phyloP scores from a whole-genome alignment of 2,888 invertebrate species.

The Digitonthophagus gazella region DNA sequence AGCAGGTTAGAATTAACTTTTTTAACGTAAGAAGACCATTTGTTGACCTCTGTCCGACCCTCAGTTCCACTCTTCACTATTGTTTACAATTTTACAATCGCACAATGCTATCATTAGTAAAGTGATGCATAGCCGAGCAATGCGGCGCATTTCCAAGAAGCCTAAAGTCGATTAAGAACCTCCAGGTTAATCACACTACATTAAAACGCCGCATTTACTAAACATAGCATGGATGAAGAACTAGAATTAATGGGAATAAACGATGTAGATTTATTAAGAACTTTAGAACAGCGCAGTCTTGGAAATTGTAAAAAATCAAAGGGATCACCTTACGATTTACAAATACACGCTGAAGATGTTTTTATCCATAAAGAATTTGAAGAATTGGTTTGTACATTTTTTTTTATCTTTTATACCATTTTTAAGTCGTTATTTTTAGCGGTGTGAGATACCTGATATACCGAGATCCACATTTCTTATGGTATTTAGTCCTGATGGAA shows the following conservation, averaged over 20 bases:
- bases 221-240: conserved; percentile 20
- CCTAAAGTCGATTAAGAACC: not conserved
- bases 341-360: conserved; percentile 59
- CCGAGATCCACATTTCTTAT: conserved; percentile 81
- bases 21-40: not conserved
- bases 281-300: conserved; percentile 38
- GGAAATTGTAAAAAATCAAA: conserved; percentile 30
- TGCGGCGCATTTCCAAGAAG: not conserved
- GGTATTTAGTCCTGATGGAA: conserved; percentile 86
- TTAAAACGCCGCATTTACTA: not conserved
- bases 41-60: conserved; percentile 33
- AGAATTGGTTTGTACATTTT: conserved; percentile 55
- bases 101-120: conserved; percentile 4
- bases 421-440: conserved; percentile 50
- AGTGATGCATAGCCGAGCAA: not conserved
- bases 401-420: conserved; percentile 16
- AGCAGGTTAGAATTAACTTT: not conserved
- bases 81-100: conserved; percentile 24
- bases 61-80: conserved; percentile 18
- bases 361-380: conserved; percentile 60
- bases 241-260: conserved; percentile 18
- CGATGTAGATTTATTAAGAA: conserved; percentile 37
- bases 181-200: not conserved
- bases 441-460: conserved; percentile 70
- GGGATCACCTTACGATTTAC: conserved; percentile 25